phyloP scores from a whole-genome alignment of 1,140 invertebrate genomes.

The Bilobella aurantiaca region DNA sequence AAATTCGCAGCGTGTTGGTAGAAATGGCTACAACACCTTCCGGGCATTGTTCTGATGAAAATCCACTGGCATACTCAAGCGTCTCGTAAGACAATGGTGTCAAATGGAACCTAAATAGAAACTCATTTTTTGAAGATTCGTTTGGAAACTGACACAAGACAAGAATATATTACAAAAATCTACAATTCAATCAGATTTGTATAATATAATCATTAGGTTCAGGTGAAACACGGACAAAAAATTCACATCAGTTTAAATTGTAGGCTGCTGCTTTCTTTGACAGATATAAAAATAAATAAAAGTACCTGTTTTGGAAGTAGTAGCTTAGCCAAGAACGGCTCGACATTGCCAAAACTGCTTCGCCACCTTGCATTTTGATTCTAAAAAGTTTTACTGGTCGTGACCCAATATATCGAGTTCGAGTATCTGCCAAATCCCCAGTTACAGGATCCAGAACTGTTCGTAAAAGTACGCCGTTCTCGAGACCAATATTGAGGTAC shows the following conservation, averaged over 20 bases:
- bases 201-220: neutral
- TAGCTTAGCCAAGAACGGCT: conserved; percentile 97
- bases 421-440: conserved; percentile 91
- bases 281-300: neutral
- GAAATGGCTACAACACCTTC: conserved; percentile 99
- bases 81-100: conserved; percentile 93
- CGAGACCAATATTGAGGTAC: conserved; percentile 94
- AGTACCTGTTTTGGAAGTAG: conserved; percentile 78
- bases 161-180: neutral
- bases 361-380: conserved; percentile 86
- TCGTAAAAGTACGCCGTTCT: conserved; percentile 90
- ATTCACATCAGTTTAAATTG: conserved; percentile 7
- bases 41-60: conserved; percentile 96
- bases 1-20: conserved; percentile 90
- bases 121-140: neutral
- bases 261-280: neutral
- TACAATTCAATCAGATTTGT: conserved; percentile 9
- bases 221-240: conserved; percentile 3
- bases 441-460: conserved; percentile 94
- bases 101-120: conserved; percentile 62
- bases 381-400: conserved; percentile 92
- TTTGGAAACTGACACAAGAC: neutral
- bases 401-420: conserved; percentile 90
- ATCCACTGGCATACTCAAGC: conserved; percentile 94
- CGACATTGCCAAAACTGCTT: conserved; percentile 93